phyloP scores from a whole-genome alignment of 2,888 invertebrate genomes.

The Hoplodrina blanda region DNA sequence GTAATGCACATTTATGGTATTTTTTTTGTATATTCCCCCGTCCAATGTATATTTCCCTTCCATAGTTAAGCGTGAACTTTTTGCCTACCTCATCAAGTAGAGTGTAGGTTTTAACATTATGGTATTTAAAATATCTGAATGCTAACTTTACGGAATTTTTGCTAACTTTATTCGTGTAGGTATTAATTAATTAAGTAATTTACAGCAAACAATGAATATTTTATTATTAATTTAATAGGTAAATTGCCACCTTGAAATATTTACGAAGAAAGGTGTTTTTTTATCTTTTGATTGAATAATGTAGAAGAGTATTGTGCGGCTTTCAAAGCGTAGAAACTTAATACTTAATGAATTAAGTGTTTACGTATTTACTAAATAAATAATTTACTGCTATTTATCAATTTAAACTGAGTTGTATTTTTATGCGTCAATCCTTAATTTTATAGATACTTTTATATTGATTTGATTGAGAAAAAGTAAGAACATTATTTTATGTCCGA shows the following conservation, averaged over 20 bases:
- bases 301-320: not conserved
- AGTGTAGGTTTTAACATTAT: conserved; percentile 52
- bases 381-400: not conserved
- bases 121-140: conserved; percentile 46
- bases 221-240: not conserved
- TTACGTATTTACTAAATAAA: not conserved
- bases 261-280: not conserved
- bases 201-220: not conserved
- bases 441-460: conserved; percentile 25
- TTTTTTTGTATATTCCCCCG: conserved; percentile 49
- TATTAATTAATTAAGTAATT: conserved; percentile 1
- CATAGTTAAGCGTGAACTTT: conserved; percentile 50
- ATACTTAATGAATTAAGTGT: not conserved
- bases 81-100: conserved; percentile 55
- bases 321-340: not conserved
- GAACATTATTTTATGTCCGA: conserved; percentile 31
- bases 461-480: conserved; percentile 21
- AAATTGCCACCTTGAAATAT: not conserved
- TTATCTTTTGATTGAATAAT: conserved; percentile 15
- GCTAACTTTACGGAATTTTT: conserved; percentile 22
- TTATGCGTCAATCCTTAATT: conserved; percentile 5
- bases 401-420: not conserved
- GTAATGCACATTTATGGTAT: conserved; percentile 43
- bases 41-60: conserved; percentile 45
- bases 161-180: conserved; percentile 8